Conservation (phyloP, 2,113 vertebrate species). For the Onychorhynchus coronatus region DNA sequence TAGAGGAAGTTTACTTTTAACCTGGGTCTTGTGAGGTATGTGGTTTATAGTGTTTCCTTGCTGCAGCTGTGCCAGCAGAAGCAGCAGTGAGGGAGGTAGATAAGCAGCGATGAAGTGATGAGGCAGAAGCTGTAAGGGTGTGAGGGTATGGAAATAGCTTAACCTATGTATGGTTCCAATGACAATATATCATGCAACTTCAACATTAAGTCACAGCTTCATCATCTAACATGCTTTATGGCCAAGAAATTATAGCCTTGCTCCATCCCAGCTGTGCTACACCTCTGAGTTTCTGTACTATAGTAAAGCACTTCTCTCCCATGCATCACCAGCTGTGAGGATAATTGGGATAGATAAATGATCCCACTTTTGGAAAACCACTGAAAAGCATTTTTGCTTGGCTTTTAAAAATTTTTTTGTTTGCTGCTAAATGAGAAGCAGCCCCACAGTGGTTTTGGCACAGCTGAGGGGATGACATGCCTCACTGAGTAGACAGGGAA, state of each 20-base stretch:
- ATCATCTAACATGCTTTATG: background rate
- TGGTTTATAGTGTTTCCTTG: background rate
- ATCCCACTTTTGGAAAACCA: background rate
- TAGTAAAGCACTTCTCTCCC: background rate
- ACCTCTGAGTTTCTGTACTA: background rate
- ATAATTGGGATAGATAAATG: background rate
- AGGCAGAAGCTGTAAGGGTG: background rate
- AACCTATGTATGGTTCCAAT: background rate
- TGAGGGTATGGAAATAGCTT: background rate
- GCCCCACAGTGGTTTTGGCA: background rate
- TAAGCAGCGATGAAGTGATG: background rate
- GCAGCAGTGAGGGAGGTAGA: background rate
- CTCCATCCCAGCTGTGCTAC: background rate
- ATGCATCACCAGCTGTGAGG: background rate
- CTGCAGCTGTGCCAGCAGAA: background rate
- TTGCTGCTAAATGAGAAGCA: background rate
- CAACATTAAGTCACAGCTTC: background rate
- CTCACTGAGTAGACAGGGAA: background rate
- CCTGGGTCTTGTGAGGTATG: accelerated
- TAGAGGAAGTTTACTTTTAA: background rate
- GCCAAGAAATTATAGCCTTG: background rate
- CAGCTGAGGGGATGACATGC: background rate
- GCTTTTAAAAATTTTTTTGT: background rate
- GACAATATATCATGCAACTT: background rate
- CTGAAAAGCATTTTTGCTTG: background rate